Conservation (phyloP, 2,113 vertebrate genomes). For the Macquaria australasica region DNA sequence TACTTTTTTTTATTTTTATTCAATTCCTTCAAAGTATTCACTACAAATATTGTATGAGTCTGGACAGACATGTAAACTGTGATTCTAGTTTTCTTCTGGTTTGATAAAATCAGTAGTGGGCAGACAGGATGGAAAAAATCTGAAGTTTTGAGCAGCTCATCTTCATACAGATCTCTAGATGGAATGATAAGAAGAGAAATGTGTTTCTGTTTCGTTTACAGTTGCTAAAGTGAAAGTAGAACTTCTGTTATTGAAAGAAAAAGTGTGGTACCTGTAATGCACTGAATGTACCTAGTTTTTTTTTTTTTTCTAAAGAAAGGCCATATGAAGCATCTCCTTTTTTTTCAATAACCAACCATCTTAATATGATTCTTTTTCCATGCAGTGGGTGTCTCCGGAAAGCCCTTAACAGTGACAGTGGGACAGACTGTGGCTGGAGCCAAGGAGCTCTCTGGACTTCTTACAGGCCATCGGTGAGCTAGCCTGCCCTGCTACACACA, state of each 20-base stretch:
- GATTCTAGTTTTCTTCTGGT: background rate
- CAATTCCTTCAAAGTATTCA: too few relatives aligned
- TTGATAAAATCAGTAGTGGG: slow-evolving; percentile 7
- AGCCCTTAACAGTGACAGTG: slow-evolving; percentile 86
- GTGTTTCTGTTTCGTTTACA: background rate
- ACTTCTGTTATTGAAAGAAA: background rate
- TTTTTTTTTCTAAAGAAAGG: background rate
- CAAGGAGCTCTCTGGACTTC: slow-evolving; percentile 92
- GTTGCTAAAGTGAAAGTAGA: slow-evolving; percentile 12
- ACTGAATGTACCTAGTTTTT: too few relatives aligned
- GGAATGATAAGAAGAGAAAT: background rate
- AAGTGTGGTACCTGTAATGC: background rate
- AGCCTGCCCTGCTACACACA: background rate
- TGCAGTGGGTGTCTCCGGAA: slow-evolving; percentile 83
- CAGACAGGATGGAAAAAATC: background rate
- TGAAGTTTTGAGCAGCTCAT: background rate
- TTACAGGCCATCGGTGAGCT: slow-evolving; percentile 90
- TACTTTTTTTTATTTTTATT: too few relatives aligned
- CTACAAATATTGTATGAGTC: too few relatives aligned
- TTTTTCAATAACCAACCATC: background rate
- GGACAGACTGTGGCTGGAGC: slow-evolving; percentile 85
- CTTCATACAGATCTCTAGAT: background rate
- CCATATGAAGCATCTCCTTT: background rate
- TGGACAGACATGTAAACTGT: too few relatives aligned
- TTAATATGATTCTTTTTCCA: slow-evolving; percentile 23